Evolutionary conservation across 2,888 invertebrate genomes (phyloP).

Genomic region (Volucella inflata): DNA sequence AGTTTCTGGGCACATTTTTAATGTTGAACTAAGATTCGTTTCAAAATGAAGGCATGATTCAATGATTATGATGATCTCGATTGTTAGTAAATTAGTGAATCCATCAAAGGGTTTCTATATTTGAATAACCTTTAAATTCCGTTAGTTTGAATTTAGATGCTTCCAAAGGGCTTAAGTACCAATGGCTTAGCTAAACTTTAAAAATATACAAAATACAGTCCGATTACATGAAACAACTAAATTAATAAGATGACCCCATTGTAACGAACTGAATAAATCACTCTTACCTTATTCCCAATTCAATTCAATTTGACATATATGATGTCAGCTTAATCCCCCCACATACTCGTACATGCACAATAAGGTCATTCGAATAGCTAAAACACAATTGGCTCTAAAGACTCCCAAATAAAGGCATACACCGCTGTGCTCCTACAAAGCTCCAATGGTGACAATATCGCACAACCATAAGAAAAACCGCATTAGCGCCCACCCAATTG

Average conservation of each 20-base stretch:
- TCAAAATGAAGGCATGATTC: no score
- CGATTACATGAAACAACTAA: neutral
- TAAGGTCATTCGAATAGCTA: slow-evolving; percentile 64
- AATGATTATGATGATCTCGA: no score
- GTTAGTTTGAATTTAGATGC: no score
- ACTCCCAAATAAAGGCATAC: slow-evolving; percentile 74
- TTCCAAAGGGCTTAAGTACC: no score
- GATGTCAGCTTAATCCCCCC: slow-evolving; percentile 64
- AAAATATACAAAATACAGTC: no score
- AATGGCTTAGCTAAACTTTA: no score
- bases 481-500: slow-evolving; percentile 76
- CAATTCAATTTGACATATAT: slow-evolving; percentile 58
- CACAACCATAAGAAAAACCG: slow-evolving; percentile 69
- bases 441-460: slow-evolving; percentile 62
- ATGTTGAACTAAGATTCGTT: no score
- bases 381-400: slow-evolving; percentile 68
- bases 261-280: slow-evolving; percentile 46
- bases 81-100: no score
- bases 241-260: slow-evolving; percentile 7
- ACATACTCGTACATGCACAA: slow-evolving; percentile 29
- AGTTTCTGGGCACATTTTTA: no score
- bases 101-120: no score
- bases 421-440: slow-evolving; percentile 52
- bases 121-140: no score
- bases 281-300: slow-evolving; percentile 59